phyloP scores from a whole-genome alignment of 2,113 vertebrate genomes.

The Hirundichthys speculiger region DNA sequence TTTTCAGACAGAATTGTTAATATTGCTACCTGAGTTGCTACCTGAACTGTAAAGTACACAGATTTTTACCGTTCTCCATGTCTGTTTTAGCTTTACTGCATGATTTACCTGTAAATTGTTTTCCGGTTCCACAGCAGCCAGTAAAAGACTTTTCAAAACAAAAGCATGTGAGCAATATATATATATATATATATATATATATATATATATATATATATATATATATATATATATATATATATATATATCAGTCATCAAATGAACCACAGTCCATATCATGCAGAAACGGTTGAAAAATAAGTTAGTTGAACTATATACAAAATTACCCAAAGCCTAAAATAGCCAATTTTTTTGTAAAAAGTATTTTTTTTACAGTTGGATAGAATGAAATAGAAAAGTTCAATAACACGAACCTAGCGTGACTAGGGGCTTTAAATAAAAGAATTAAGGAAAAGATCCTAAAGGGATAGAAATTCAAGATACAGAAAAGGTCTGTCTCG shows the following conservation, averaged over 20 bases:
- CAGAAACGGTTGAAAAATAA: conserved; percentile 29
- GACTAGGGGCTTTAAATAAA: neutral
- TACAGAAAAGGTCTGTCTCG: conserved; percentile 28
- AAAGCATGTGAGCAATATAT: too few relatives aligned
- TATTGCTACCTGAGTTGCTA: too few relatives aligned
- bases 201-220: too few relatives aligned
- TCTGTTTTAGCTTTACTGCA: too few relatives aligned
- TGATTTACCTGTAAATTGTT: too few relatives aligned
- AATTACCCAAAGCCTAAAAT: neutral
- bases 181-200: too few relatives aligned
- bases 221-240: too few relatives aligned
- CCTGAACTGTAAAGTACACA: too few relatives aligned
- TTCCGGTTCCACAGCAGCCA: too few relatives aligned
- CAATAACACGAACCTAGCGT: neutral
- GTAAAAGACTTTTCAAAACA: too few relatives aligned
- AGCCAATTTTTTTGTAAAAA: neutral
- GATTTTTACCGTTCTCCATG: too few relatives aligned
- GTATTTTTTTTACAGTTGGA: neutral
- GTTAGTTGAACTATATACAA: conserved; percentile 13
- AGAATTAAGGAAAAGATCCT: neutral
- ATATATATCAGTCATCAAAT: conserved; percentile 60
- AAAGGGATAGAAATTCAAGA: conserved; percentile 13
- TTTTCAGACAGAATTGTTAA: too few relatives aligned
- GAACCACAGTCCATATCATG: conserved; percentile 38
- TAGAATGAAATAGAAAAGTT: conserved; percentile 5